Evolutionary conservation across 2,797 vertebrate species (phyloP), one percentile per base, ranked within the genome.

Genomic region (Parotocinclus haroldoi): DNA sequence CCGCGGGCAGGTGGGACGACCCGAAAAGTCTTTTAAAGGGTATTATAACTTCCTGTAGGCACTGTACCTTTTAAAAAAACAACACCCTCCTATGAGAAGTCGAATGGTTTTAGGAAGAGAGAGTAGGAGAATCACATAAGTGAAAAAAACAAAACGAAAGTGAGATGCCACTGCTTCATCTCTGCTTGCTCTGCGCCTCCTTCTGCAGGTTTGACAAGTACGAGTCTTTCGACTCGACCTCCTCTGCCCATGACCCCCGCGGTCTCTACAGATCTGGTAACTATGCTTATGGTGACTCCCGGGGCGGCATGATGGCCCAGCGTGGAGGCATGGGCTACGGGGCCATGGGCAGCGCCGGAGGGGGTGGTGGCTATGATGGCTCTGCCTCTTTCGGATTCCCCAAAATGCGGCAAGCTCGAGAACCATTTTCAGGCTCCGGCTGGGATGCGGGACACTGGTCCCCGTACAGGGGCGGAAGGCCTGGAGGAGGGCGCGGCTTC

Each of bases 161-260:
- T 10, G 67, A 57, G 69, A 60, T 62, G 68, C 64, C 65, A 52
- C 57, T 72, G 65, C 74, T 79, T 77, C 51, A 73, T 65, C 66
- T 76, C 54, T 72, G 57, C 69, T 71, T 76, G 74, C 69, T 75
- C 73, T 79, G 72, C 73, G 55, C 73, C 59, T 85, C 87, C 86
- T 51, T 78, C 74, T 83, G 78, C 92, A 97, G 95, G 90, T 97
- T 92, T 83, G 93, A 94, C 83, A 91, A 95, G 76, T 97, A 93
- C 60, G 94, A 96, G 85, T 91, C 94, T 78, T 96, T 91, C 81
- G 93, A 95, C 88, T 93, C 93, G 2, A 89, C 92, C 84, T 75
- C 90, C 69, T 84, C 93, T 42, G 82, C 91, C 58, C 79, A 92
- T 81, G 86, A 87, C 74, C 92, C 94, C 81, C 94, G 93, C 68